Conservation (phyloP, 1,140 invertebrate species). For the Limonius californicus region DNA sequence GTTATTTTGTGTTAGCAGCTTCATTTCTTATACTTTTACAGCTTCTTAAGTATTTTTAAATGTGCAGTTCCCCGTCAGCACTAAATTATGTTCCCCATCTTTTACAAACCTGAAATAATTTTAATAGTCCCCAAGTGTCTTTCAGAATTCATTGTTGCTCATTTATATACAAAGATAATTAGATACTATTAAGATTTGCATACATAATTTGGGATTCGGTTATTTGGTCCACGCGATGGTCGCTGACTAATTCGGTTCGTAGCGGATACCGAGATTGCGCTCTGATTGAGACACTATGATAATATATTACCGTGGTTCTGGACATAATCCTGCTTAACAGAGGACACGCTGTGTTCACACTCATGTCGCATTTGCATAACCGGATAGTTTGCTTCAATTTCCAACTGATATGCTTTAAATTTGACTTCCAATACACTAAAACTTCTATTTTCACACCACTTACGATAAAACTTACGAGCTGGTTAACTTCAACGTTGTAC, state of each 20-base stretch:
- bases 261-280: constrained; percentile 10
- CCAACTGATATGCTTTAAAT: background rate
- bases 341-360: constrained; percentile 32
- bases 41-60: constrained; percentile 9
- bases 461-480: too few relatives aligned
- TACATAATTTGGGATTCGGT: constrained; percentile 6
- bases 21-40: constrained; percentile 15
- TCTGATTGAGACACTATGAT: constrained; percentile 33
- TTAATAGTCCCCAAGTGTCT: background rate
- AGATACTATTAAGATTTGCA: constrained; percentile 10
- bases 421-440: background rate
- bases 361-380: constrained; percentile 33
- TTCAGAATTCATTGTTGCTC: background rate
- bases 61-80: constrained; percentile 1
- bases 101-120: background rate
- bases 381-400: constrained; percentile 30
- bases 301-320: constrained; percentile 31
- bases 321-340: constrained; percentile 33
- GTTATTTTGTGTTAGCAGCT: constrained; percentile 15
- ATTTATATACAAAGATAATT: constrained; percentile 6
- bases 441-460: too few relatives aligned
- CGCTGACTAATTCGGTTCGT: background rate
- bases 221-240: background rate
- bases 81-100: background rate
- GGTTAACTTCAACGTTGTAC: too few relatives aligned